These are phyloP conservation scores for Acanthosoma haemorrhoidale DNA, from an alignment of 2,888 invertebrate genomes.

Conservation along the genomic window DNA sequence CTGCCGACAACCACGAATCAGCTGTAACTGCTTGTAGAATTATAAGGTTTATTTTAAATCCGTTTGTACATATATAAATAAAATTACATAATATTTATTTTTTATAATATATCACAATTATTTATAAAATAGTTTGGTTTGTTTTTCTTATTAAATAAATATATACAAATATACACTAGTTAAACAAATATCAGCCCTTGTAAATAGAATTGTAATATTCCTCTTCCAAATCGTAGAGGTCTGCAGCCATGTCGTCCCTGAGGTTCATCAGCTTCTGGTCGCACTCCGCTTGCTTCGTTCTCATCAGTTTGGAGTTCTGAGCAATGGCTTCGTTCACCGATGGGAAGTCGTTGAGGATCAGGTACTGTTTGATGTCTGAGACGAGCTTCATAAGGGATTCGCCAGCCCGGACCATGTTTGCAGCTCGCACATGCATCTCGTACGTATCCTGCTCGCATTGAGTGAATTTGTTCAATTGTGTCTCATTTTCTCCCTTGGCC, in stretches of 20 bases:
- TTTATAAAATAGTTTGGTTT: not conserved
- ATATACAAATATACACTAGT: not conserved
- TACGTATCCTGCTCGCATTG: slow-evolving; percentile 93
- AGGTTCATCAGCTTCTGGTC: slow-evolving; percentile 88
- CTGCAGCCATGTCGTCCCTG: slow-evolving; percentile 90
- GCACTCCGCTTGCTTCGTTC: slow-evolving; percentile 84
- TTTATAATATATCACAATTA: slow-evolving; percentile 4
- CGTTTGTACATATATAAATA: not conserved
- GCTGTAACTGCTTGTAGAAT: not conserved
- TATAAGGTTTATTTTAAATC: not conserved
- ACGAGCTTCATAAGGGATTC: slow-evolving; percentile 96
- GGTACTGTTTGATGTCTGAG: slow-evolving; percentile 94
- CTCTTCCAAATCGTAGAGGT: slow-evolving; percentile 86
- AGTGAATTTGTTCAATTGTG: slow-evolving; percentile 81
- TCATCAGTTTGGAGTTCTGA: slow-evolving; percentile 83
- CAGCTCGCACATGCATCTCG: slow-evolving; percentile 94
- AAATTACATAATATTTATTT: not conserved
- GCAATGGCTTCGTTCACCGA: slow-evolving; percentile 95
- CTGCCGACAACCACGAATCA: not conserved
- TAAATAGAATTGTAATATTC: slow-evolving; percentile 85
- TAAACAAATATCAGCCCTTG: slow-evolving; percentile 48
- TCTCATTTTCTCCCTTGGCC: slow-evolving; percentile 84
- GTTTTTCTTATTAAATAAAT: not conserved
- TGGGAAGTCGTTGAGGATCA: slow-evolving; percentile 96
- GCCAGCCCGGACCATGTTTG: slow-evolving; percentile 94